phyloP scores from a whole-genome alignment of 1,140 invertebrate genomes.

The Leucophenga varia region DNA sequence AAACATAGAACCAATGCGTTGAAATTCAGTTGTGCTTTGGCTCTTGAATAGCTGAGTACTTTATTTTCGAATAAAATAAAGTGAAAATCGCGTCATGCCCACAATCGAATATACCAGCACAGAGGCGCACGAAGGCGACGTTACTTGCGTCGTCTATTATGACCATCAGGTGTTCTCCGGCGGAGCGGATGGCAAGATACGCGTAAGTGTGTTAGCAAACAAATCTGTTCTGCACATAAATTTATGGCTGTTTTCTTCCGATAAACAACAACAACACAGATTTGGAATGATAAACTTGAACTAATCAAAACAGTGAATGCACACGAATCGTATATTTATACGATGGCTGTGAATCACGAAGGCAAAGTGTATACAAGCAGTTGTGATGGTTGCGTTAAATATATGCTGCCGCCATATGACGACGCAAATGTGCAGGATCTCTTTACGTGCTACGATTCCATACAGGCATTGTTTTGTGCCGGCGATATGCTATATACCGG shows the following conservation, averaged over 20 bases:
- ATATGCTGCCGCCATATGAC: conserved; percentile 37
- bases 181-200: conserved; percentile 55
- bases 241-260: not conserved
- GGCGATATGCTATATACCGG: conserved; percentile 44
- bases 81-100: too few species aligned
- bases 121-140: conserved; percentile 50
- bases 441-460: conserved; percentile 44
- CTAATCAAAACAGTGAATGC: conserved; percentile 32
- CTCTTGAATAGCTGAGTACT: too few species aligned
- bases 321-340: conserved; percentile 50
- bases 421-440: conserved; percentile 30
- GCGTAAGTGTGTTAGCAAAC: conserved; percentile 31
- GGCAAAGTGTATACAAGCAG: conserved; percentile 52
- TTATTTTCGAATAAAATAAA: too few species aligned
- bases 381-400: conserved; percentile 50
- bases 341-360: conserved; percentile 39
- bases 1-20: too few species aligned
- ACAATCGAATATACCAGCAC: conserved; percentile 33
- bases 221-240: not conserved
- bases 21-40: too few species aligned
- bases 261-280: too few species aligned
- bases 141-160: conserved; percentile 36
- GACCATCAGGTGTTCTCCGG: conserved; percentile 46
- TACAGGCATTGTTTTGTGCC: conserved; percentile 45
- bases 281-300: conserved; percentile 31